phyloP scores from a whole-genome alignment of 2,888 invertebrate genomes.

The Ochropacha duplaris region DNA sequence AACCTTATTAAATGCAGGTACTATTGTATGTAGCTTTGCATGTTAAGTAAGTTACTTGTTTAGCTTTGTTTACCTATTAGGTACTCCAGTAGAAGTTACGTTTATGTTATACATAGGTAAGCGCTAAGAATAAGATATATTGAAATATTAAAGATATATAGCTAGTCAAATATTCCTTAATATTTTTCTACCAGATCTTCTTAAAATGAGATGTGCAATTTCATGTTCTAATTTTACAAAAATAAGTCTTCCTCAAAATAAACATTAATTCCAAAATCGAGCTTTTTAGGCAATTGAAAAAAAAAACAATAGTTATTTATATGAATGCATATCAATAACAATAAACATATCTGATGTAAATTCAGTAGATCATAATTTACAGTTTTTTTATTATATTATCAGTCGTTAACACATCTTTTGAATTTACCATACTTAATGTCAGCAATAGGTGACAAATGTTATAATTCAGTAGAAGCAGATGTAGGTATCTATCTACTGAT shows the following conservation, averaged over 20 bases:
- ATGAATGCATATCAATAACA: slow-evolving; percentile 16
- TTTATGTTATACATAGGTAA: slow-evolving; percentile 36
- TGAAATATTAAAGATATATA: slow-evolving; percentile 42
- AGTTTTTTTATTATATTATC: not conserved
- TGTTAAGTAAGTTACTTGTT: slow-evolving; percentile 30
- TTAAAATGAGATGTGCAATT: slow-evolving; percentile 58
- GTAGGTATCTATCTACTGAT: too few species aligned
- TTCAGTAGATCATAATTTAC: not conserved
- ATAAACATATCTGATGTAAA: slow-evolving; percentile 13
- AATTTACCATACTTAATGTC: too few species aligned
- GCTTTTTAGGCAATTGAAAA: not conserved
- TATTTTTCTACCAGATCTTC: slow-evolving; percentile 73
- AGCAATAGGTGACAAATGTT: too few species aligned
- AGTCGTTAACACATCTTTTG: too few species aligned
- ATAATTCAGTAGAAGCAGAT: too few species aligned
- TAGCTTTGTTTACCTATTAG: slow-evolving; percentile 33
- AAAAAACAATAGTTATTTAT: slow-evolving; percentile 6
- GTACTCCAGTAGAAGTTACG: slow-evolving; percentile 1
- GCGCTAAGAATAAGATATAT: slow-evolving; percentile 48
- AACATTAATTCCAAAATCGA: not conserved
- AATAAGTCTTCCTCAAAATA: not conserved
- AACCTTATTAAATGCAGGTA: not conserved
- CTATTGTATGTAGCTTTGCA: slow-evolving; percentile 37
- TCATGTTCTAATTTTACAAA: slow-evolving; percentile 25
- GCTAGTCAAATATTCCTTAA: slow-evolving; percentile 68